Percentiles rank a stretch among this genome's conserved stretches.
Conservation (phyloP, 1,140 invertebrate genomes). For the Drosophila subobscura region DNA sequence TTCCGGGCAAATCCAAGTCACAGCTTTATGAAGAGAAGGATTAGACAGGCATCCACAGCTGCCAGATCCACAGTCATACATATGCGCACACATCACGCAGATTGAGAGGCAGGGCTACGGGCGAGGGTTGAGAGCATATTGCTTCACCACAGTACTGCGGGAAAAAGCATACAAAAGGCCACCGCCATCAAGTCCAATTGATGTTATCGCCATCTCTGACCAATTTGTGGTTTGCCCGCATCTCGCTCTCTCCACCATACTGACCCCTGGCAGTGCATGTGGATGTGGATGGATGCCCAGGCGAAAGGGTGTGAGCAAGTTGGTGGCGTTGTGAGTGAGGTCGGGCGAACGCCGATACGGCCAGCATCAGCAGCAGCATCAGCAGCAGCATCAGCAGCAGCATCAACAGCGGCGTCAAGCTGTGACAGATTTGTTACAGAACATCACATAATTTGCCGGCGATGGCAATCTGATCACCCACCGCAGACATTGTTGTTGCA, state of each 20-base stretch:
- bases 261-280: slow-evolving; percentile 53
- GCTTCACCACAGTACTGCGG: slow-evolving; percentile 44
- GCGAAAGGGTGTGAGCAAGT: slow-evolving; percentile 56
- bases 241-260: slow-evolving; percentile 27
- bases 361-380: too few relatives aligned
- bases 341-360: slow-evolving; percentile 29
- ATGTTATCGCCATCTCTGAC: slow-evolving; percentile 54
- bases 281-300: slow-evolving; percentile 26
- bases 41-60: not conserved
- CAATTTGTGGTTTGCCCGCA: slow-evolving; percentile 68
- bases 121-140: slow-evolving; percentile 41
- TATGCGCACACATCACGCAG: slow-evolving; percentile 11
- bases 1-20: too few relatives aligned
- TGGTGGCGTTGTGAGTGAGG: slow-evolving; percentile 27
- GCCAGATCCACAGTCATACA: slow-evolving; percentile 26
- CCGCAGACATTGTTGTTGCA: slow-evolving; percentile 4
- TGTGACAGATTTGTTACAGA: slow-evolving; percentile 47
- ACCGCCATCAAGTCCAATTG: slow-evolving; percentile 55
- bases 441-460: slow-evolving; percentile 40
- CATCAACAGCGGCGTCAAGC: slow-evolving; percentile 58
- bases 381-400: too few relatives aligned
- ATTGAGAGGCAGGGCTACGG: slow-evolving; percentile 33
- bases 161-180: slow-evolving; percentile 54
- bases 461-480: slow-evolving; percentile 26
- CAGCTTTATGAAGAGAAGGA: slow-evolving; percentile 1